phyloP scores from a whole-genome alignment of 1,140 invertebrate genomes.

The Trinorchestia longiramus region DNA sequence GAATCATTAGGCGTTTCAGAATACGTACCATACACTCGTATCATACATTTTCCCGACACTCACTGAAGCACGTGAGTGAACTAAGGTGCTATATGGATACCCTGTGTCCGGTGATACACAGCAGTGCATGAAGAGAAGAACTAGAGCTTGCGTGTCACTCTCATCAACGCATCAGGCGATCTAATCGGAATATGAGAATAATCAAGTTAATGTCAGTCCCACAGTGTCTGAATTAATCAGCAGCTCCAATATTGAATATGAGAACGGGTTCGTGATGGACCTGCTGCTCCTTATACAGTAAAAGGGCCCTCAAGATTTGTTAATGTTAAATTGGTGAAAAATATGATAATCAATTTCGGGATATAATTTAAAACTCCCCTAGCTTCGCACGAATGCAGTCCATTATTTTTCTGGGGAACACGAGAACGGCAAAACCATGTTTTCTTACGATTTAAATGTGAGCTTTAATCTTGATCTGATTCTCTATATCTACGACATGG shows the following conservation, averaged over 20 bases:
- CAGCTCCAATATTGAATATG: background rate
- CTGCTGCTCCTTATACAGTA: background rate
- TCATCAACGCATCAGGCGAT: constrained; percentile 45
- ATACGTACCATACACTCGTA: background rate
- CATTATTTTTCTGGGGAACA: background rate
- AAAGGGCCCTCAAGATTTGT: background rate
- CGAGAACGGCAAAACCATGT: background rate
- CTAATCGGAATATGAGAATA: constrained; percentile 29
- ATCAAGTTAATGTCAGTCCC: constrained; percentile 40
- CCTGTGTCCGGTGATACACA: background rate
- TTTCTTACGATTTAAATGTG: background rate
- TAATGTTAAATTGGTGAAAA: background rate
- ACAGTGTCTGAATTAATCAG: constrained; percentile 18
- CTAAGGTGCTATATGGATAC: background rate
- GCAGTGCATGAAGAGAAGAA: background rate
- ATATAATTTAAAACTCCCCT: background rate
- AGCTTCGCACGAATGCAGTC: background rate
- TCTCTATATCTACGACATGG: background rate
- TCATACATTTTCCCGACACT: background rate
- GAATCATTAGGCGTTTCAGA: background rate
- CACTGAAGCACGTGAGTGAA: background rate
- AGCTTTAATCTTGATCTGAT: background rate
- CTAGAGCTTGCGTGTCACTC: background rate
- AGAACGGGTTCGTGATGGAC: background rate
- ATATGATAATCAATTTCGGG: background rate